These are phyloP conservation scores for Stenodera caucasica DNA, from an alignment of 2,888 invertebrate species.

Conservation along the genomic window DNA sequence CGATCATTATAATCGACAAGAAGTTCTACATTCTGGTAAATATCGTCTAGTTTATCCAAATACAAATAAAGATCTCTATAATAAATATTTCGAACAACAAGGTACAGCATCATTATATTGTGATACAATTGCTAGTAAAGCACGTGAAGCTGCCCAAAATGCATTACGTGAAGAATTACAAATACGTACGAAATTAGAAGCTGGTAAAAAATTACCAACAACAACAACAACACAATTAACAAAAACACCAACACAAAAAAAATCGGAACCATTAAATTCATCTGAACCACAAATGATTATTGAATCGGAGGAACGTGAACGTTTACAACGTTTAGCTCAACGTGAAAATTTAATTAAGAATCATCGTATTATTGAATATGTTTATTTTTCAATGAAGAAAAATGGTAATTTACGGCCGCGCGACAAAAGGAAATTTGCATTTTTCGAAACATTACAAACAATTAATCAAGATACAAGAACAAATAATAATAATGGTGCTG, in stretches of 20 bases:
- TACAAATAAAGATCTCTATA: constrained; percentile 61
- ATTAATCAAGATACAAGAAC: constrained; percentile 42
- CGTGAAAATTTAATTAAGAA: constrained; percentile 70
- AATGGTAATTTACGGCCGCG: constrained; percentile 67
- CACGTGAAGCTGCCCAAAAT: constrained; percentile 74
- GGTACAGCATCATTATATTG: constrained; percentile 74
- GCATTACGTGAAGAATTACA: constrained; percentile 70
- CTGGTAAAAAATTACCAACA: constrained; percentile 58
- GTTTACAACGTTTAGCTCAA: constrained; percentile 66
- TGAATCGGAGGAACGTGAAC: constrained; percentile 72
- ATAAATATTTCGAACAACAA: constrained; percentile 75
- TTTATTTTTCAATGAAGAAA: constrained; percentile 69
- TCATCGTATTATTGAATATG: constrained; percentile 69
- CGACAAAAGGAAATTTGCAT: constrained; percentile 68
- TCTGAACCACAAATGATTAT: constrained; percentile 69
- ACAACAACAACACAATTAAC: neutral
- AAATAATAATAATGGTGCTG: constrained; percentile 41
- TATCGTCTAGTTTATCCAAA: constrained; percentile 74
- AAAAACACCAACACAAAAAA: constrained; percentile 10
- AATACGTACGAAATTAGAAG: constrained; percentile 64
- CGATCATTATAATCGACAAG: constrained; percentile 51
- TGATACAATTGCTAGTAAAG: constrained; percentile 75
- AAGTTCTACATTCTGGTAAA: constrained; percentile 65
- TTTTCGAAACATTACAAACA: constrained; percentile 54
- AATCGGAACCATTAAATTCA: constrained; percentile 50